Conservation (phyloP, 2,797 vertebrate species). For the Bradypodion ventrale region DNA sequence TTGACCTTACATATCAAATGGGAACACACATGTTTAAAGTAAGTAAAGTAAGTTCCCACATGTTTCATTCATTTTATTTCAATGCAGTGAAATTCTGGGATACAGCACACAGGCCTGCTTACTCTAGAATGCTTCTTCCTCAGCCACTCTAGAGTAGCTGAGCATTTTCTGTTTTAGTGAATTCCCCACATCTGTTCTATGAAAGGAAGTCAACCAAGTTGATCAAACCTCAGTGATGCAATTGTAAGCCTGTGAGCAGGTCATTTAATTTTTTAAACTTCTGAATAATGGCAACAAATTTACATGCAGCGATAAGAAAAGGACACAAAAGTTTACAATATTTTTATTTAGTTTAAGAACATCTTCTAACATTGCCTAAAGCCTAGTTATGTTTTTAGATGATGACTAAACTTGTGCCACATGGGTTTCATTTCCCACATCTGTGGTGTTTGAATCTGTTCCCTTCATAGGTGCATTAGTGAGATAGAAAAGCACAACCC, state of each 20-base stretch:
- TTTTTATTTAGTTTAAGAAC: neutral
- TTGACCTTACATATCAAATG: neutral
- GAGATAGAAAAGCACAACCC: neutral
- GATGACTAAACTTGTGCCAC: neutral
- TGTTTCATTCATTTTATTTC: neutral
- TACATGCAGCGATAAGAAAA: no score
- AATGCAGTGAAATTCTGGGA: neutral
- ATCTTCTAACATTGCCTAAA: neutral
- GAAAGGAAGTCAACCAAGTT: no score
- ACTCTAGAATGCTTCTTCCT: neutral
- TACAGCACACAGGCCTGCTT: neutral
- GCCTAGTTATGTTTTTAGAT: neutral
- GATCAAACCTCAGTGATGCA: no score
- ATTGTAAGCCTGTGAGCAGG: no score
- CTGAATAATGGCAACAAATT: no score
- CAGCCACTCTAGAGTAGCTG: neutral
- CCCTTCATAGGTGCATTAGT: neutral
- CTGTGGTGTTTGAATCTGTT: neutral
- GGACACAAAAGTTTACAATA: no score
- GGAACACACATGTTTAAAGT: neutral
- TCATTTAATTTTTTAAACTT: no score
- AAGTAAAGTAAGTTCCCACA: neutral
- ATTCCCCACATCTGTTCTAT: neutral
- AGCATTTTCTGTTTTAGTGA: neutral
- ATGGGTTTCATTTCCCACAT: constrained; percentile 12